Evolutionary conservation across 2,888 invertebrate genomes (phyloP).

Genomic region (Cheilosia vernalis): DNA sequence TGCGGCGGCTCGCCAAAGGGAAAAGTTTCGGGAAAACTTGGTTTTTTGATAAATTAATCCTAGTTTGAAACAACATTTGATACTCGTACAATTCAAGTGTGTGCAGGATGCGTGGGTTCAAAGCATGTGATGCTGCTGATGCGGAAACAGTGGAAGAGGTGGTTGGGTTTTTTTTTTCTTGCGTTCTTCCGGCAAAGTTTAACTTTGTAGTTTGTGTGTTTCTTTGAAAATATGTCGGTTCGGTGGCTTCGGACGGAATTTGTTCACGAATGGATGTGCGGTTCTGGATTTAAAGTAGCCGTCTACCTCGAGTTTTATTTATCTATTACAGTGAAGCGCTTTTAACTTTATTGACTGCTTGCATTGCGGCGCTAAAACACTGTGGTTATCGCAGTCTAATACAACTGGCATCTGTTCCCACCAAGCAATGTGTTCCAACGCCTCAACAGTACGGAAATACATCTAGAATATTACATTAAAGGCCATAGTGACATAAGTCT

Average conservation of each 20-base stretch:
- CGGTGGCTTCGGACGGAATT: neutral
- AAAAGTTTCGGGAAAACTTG: constrained; percentile 33
- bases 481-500: no score
- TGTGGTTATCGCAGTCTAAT: no score
- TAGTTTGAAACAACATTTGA: constrained; percentile 22
- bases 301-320: no score
- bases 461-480: no score
- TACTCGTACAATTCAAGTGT: neutral
- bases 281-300: no score
- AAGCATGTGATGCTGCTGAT: constrained; percentile 7
- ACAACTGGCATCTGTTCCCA: no score
- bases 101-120: constrained; percentile 12
- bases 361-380: no score
- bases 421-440: no score
- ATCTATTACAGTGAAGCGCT: no score
- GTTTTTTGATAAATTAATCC: constrained; percentile 38
- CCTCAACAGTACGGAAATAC: no score
- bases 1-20: neutral
- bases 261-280: neutral
- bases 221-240: neutral
- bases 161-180: neutral
- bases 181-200: neutral
- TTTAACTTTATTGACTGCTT: no score
- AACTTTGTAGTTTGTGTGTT: neutral
- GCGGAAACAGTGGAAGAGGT: neutral